Evolutionary conservation across 2,888 invertebrate genomes (phyloP).

Genomic region (Thyatira batis): DNA sequence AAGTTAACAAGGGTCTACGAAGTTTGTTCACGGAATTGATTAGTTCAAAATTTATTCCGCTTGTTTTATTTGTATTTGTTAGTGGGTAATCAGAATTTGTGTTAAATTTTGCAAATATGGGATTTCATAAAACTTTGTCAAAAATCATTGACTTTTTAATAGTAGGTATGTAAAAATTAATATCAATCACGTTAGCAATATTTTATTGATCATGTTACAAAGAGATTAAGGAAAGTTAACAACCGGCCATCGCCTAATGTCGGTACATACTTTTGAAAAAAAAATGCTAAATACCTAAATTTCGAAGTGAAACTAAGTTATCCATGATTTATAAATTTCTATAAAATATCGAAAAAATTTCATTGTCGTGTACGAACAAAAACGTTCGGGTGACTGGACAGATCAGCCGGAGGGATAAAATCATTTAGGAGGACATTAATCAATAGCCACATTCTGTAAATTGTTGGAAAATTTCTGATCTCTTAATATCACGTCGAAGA

Average conservation of each 20-base stretch:
- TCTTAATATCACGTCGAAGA: not conserved
- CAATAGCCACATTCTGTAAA: not conserved
- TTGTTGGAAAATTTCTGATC: not conserved
- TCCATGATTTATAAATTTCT: no score
- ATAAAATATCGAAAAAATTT: no score
- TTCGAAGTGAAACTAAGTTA: no score
- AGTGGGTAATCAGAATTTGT: not conserved
- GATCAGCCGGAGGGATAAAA: not conserved
- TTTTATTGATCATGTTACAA: no score
- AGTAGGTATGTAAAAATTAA: no score
- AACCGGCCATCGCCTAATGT: no score
- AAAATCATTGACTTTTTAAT: no score
- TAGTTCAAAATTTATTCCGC: conserved; percentile 23
- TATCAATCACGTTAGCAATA: no score
- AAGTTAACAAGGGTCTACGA: conserved; percentile 38
- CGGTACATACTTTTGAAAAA: no score
- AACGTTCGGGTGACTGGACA: not conserved
- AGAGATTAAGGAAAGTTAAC: no score
- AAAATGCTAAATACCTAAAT: no score
- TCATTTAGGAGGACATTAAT: not conserved
- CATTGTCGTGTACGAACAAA: not conserved
- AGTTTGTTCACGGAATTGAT: conserved; percentile 25
- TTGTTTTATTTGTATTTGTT: not conserved
- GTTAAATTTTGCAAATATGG: not conserved
- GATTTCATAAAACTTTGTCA: not conserved